Evolutionary conservation across 2,888 invertebrate species (phyloP), one percentile per base, ranked within the genome.

Genomic region (Papilio demoleus): DNA sequence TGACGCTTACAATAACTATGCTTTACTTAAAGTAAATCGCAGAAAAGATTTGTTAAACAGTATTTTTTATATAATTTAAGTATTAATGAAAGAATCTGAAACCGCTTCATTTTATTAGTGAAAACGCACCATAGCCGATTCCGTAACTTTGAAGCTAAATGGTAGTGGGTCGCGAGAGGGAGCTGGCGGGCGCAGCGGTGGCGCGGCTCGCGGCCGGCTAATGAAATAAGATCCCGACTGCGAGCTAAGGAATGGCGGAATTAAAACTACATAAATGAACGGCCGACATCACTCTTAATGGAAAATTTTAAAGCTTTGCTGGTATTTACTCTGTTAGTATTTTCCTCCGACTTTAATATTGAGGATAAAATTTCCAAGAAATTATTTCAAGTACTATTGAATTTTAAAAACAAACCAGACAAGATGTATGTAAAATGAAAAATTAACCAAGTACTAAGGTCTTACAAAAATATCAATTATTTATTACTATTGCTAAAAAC

Each of bases 201-300:
- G 22, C 80, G 76, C 79, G 81, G 75, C 81, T 85, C 86, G 88
- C 88, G 85, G 83, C 85, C 83, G 88, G 88, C 90, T 91, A 91
- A 92, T 90, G 92, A 90, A 91, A 90, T 89, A 91, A 91, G 90
- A 92, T 90, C 88, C 86, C 81, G 71, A 81, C 86, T 83, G 83
- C 80, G 71, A 87, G 88, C 91, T 90, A 92, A 92, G 90, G 88
- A 92, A 92, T 91, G 89, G 91, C 78, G 88, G 91, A 90, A 92
- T 92, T 92, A 92, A 92, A 92, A 91, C 87, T 89, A 91, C 89
- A 90, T 90, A 90, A 92, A 92, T 88, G 91, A 87, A 81, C 81
- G 82, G 82, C 81, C 85, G 81, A 82, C 72, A 73, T 74, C 82
- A 81, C 82, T 85, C 79, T 79, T 78, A 87, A 87, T 84, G 84